Conservation (phyloP, 2,888 invertebrate genomes). For the Pammene fasciana region DNA sequence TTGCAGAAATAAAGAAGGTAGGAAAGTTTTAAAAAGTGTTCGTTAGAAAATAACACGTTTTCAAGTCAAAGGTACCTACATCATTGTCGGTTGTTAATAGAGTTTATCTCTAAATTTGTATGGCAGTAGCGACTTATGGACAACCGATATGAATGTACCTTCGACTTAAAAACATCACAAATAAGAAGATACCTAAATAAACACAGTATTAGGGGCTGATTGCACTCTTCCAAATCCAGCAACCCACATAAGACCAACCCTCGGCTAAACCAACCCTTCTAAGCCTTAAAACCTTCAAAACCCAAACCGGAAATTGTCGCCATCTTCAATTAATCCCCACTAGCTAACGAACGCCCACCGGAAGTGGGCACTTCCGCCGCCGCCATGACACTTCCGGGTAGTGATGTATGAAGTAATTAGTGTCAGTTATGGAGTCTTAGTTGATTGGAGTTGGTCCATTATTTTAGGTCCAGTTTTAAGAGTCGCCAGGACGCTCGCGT, state of each 20-base stretch:
- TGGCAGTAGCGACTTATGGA: too few species aligned
- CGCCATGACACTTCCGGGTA: constrained; percentile 35
- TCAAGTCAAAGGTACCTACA: too few species aligned
- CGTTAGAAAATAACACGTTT: too few species aligned
- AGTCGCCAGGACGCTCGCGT: too few species aligned
- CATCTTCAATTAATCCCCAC: constrained; percentile 37
- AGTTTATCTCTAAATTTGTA: too few species aligned
- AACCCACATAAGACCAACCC: neutral
- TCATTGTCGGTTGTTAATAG: too few species aligned
- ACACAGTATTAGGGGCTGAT: too few species aligned
- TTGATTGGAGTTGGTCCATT: constrained; percentile 13
- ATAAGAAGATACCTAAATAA: too few species aligned
- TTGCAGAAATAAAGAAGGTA: too few species aligned
- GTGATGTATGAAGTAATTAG: constrained; percentile 32
- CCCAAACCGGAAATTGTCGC: constrained; percentile 32
- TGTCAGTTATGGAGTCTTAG: constrained; percentile 14
- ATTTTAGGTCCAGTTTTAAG: constrained; percentile 1
- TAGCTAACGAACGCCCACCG: constrained; percentile 30
- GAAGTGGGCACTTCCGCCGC: constrained; percentile 35
- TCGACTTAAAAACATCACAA: too few species aligned
- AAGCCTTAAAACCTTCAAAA: constrained; percentile 26
- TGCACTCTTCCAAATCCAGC: neutral
- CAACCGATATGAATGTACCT: too few species aligned
- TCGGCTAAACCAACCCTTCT: neutral
- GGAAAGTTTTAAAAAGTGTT: too few species aligned